Percentiles rank a stretch among this genome's conserved stretches.
Evolutionary conservation across 2,888 invertebrate genomes (phyloP).

Genomic region (Caenorhabditis doughertyi): DNA sequence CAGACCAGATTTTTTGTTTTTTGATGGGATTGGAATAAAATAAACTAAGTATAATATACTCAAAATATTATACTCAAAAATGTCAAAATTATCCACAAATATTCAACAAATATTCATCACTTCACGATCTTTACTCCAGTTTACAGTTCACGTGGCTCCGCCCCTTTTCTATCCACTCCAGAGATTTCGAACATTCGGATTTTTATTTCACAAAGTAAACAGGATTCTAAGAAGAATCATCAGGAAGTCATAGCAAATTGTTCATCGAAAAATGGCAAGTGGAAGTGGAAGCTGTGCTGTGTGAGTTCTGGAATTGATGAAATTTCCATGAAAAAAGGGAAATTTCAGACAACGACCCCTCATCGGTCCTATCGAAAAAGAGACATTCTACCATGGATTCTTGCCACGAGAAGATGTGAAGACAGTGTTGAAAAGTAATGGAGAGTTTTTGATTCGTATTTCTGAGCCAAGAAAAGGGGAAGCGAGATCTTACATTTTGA

Average conservation of each 20-base stretch:
- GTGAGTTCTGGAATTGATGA: background rate
- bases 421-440: slow-evolving; percentile 26
- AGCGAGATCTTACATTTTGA: slow-evolving; percentile 12
- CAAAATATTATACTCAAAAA: too few relatives aligned
- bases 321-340: too few relatives aligned
- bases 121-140: too few relatives aligned
- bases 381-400: slow-evolving; percentile 46
- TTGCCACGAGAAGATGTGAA: slow-evolving; percentile 52
- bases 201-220: too few relatives aligned
- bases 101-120: too few relatives aligned
- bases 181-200: too few relatives aligned
- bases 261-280: background rate
- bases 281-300: background rate
- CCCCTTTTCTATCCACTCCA: too few relatives aligned
- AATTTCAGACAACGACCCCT: slow-evolving; percentile 4
- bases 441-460: slow-evolving; percentile 45
- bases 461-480: slow-evolving; percentile 40
- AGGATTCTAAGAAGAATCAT: too few relatives aligned
- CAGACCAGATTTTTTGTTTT: slow-evolving; percentile 21
- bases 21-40: background rate
- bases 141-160: too few relatives aligned
- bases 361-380: slow-evolving; percentile 29
- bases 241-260: too few relatives aligned
- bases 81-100: slow-evolving; percentile 72
- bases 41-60: too few relatives aligned